A percentile compares a stretch with the other conserved stretches of the same genome.
phyloP scores from a whole-genome alignment of 2,888 invertebrate genomes.

The Lepidonotus clava region DNA sequence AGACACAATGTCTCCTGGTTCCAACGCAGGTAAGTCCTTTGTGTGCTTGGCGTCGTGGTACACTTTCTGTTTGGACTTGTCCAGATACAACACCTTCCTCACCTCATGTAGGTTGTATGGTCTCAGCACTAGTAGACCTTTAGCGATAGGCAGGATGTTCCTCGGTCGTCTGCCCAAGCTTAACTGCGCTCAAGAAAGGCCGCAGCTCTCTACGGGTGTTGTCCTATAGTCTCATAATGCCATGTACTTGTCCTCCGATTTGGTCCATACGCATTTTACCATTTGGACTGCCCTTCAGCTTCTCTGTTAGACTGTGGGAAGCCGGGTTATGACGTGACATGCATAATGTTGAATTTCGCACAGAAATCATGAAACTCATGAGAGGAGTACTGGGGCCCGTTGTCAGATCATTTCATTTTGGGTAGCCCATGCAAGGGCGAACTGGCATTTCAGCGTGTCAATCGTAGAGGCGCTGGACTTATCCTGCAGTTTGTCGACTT shows the following conservation, averaged over 20 bases:
- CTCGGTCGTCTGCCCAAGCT: slow-evolving; percentile 64
- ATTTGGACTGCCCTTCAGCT: slow-evolving; percentile 65
- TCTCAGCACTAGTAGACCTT: slow-evolving; percentile 57
- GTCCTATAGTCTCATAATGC: slow-evolving; percentile 25
- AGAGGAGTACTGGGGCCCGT: slow-evolving; percentile 61
- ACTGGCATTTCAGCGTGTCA: slow-evolving; percentile 36
- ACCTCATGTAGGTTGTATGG: neutral
- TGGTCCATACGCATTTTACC: slow-evolving; percentile 60
- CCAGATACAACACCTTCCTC: neutral
- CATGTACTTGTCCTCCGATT: neutral
- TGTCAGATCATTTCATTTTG: slow-evolving; percentile 60
- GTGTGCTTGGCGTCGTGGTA: neutral
- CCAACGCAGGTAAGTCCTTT: neutral
- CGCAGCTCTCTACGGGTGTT: slow-evolving; percentile 62
- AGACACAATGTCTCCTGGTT: neutral
- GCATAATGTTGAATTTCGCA: slow-evolving; percentile 62
- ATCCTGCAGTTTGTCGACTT: slow-evolving; percentile 1
- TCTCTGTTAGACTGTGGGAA: slow-evolving; percentile 66
- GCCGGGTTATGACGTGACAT: slow-evolving; percentile 61
- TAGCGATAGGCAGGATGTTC: slow-evolving; percentile 62
- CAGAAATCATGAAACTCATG: slow-evolving; percentile 59
- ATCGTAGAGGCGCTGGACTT: neutral
- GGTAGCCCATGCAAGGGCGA: slow-evolving; percentile 60
- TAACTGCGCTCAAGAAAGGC: slow-evolving; percentile 63
- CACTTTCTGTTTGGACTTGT: neutral